Conservation (phyloP, 2,888 invertebrate genomes). For the Serripes groenlandicus region DNA sequence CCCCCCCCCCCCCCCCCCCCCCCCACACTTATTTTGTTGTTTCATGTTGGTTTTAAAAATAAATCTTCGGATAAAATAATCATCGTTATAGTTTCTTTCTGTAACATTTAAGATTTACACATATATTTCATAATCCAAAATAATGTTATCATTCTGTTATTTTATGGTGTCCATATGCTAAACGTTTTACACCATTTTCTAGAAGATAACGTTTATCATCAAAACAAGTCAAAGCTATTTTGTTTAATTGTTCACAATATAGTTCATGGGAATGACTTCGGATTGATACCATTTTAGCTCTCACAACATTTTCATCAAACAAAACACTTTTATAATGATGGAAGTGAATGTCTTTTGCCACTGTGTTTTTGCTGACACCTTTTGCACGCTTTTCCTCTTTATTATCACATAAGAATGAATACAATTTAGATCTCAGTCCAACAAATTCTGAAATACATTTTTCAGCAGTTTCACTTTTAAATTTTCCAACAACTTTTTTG, state of each 20-base stretch:
- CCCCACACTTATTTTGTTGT: too few relatives aligned
- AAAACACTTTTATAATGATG: slow-evolving; percentile 25
- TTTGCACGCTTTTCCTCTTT: slow-evolving; percentile 27
- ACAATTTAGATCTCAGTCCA: slow-evolving; percentile 26
- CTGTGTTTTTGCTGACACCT: slow-evolving; percentile 14
- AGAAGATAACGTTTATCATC: slow-evolving; percentile 31
- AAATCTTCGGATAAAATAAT: too few relatives aligned
- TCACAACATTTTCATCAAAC: slow-evolving; percentile 16
- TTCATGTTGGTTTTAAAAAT: too few relatives aligned
- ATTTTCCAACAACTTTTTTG: slow-evolving; percentile 35
- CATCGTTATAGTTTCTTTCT: too few relatives aligned
- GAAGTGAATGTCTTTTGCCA: slow-evolving; percentile 13
- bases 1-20: too few relatives aligned
- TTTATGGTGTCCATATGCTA: background rate
- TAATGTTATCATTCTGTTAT: background rate
- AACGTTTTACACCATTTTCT: slow-evolving; percentile 1
- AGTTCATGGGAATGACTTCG: slow-evolving; percentile 31
- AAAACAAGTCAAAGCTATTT: slow-evolving; percentile 9
- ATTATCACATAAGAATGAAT: slow-evolving; percentile 28
- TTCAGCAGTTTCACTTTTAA: slow-evolving; percentile 31
- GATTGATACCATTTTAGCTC: slow-evolving; percentile 9
- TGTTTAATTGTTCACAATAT: slow-evolving; percentile 13
- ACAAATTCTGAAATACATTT: slow-evolving; percentile 31
- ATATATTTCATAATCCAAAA: too few relatives aligned
- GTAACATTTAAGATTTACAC: too few relatives aligned